phyloP scores from a whole-genome alignment of 2,888 invertebrate species.

The Myathropa florea region DNA sequence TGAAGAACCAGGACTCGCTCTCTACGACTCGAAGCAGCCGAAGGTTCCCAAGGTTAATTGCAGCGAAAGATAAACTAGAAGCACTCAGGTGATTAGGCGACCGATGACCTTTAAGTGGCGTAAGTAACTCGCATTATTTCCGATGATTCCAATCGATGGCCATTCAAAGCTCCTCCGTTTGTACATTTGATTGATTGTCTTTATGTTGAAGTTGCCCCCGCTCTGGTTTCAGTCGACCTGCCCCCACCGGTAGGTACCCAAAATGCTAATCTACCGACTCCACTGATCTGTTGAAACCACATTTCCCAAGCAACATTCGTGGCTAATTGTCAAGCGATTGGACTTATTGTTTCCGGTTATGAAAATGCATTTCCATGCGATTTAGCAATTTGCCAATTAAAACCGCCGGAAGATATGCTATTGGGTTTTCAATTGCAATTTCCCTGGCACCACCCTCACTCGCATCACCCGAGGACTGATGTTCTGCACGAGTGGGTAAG shows the following conservation, averaged over 20 bases:
- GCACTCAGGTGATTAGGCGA: neutral
- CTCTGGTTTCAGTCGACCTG: neutral
- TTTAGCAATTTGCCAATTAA: constrained; percentile 28
- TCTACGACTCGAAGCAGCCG: no score
- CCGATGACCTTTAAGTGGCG: neutral
- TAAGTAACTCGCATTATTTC: no score
- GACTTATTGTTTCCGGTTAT: constrained; percentile 1
- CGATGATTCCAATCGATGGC: no score
- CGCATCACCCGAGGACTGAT: neutral
- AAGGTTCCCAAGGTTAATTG: neutral
- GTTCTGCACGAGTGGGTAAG: neutral
- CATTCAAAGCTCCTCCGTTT: neutral
- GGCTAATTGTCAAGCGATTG: neutral
- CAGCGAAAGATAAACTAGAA: neutral
- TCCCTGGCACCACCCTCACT: neutral
- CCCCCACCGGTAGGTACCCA: neutral
- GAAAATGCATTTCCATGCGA: constrained; percentile 32
- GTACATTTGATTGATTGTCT: neutral
- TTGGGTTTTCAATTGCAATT: constrained; percentile 29
- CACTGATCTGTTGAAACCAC: neutral
- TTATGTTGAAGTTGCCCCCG: neutral
- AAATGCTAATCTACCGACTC: no score
- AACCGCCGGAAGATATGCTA: constrained; percentile 1
- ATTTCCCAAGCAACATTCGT: neutral
- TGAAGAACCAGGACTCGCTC: no score